Percentiles rank a stretch among this genome's conserved stretches.
These are phyloP conservation scores for Heteronetta atricapilla DNA, from an alignment of 2,113 vertebrate genomes.

Conservation along the genomic window DNA sequence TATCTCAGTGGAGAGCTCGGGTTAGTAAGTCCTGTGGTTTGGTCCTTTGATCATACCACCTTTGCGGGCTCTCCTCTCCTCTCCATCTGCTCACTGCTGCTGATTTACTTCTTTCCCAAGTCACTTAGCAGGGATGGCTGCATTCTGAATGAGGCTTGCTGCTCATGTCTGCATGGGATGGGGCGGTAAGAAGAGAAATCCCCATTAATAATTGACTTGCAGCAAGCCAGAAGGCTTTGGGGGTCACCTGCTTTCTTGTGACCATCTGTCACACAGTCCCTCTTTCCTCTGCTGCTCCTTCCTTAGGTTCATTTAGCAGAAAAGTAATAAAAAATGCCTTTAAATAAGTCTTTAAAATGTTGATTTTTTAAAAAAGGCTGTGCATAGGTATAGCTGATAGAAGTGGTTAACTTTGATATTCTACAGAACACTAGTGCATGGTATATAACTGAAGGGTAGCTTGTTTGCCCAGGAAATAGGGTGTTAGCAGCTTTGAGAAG, in stretches of 20 bases:
- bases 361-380: background rate
- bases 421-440: background rate
- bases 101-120: background rate
- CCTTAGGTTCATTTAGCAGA: background rate
- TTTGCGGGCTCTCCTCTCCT: background rate
- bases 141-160: slow-evolving; percentile 2
- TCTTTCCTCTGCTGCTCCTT: background rate
- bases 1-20: background rate
- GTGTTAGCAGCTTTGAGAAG: slow-evolving; percentile 20
- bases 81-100: slow-evolving; percentile 48
- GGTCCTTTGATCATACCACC: background rate
- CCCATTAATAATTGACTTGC: slow-evolving; percentile 63
- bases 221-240: slow-evolving; percentile 42
- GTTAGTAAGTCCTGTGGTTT: background rate
- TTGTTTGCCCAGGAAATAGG: slow-evolving; percentile 10
- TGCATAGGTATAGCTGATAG: background rate
- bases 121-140: slow-evolving; percentile 7
- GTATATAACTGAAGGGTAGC: background rate
- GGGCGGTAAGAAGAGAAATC: slow-evolving; percentile 68
- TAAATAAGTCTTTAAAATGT: background rate
- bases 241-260: slow-evolving; percentile 48
- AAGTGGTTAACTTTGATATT: background rate
- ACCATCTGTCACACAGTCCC: slow-evolving; percentile 51
- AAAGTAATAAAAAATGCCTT: background rate
- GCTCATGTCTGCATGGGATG: slow-evolving; percentile 56